Evolutionary conservation across 1,140 invertebrate genomes (phyloP), one percentile per base, ranked within the genome.

Genomic region (Drosophila grimshawi): DNA sequence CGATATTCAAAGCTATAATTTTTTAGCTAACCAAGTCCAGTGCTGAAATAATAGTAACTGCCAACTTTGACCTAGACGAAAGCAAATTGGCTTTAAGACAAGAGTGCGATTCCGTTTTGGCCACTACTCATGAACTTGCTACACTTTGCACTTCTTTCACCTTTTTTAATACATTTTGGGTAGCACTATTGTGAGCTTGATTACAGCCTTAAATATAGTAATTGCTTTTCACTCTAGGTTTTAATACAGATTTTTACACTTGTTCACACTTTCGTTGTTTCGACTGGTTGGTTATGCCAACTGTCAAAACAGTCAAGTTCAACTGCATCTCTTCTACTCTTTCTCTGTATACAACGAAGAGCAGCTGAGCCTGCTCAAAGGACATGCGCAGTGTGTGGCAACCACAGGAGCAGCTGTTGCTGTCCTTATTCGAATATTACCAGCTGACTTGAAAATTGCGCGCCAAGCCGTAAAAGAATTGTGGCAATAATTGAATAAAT

Each of bases 351-450:
- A 19, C 60, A 62, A 62, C 51, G 33, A 30, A 35, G 19, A 37
- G 59, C 59, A 62, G 74, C 56, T 71, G 11, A 55, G 52, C 39
- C 41, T 10, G 41, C n/a, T 4, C 1, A 7, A 48, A 66, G 65
- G 72, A 78, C 76, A 76, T 78, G 76, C 76, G 76, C 76, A 78
- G 49, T 46, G 35, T 30, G 30, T 8, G 4, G 3, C n/a, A 35
- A 1, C 4, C 29, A 27, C 35, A 41, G 19, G 8, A 53, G 0
- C 72, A 75, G 72, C 72, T 75, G 72, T 59, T 75, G 8, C 7
- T 30, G 30, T 1, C 8, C 32, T n/a, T 27, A 5, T 19, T 6
- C 10, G 11, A 2, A 10, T 41, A 3, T 46, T 29, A 1, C 1
- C 72, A 75, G 72, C 66, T 75, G 60, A 27, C 45, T 11, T 3